These are phyloP conservation scores for Indicator maculatus DNA, from an alignment of 2,113 vertebrate genomes.

Conservation along the genomic window DNA sequence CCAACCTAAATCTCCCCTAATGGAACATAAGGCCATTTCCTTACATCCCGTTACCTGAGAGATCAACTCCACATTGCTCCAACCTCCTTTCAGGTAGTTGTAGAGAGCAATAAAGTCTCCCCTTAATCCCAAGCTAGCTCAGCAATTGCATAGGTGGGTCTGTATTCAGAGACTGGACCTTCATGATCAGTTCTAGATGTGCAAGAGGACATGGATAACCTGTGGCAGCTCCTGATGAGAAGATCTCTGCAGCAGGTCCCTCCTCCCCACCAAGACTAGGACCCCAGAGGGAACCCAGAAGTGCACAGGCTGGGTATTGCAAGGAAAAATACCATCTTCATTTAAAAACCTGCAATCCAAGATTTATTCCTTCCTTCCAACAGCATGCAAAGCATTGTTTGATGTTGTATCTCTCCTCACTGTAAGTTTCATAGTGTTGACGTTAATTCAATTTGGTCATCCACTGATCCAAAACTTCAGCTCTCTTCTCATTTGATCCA, in stretches of 20 bases:
- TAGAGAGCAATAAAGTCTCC: no score
- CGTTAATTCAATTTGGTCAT: not conserved
- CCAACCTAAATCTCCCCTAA: no score
- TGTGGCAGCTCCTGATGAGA: not conserved
- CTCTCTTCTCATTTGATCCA: not conserved
- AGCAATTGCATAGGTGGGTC: not conserved
- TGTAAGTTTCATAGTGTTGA: not conserved
- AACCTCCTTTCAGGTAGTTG: no score
- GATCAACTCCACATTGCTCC: no score
- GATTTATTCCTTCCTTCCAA: not conserved
- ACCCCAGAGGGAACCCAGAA: not conserved
- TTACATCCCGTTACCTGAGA: no score
- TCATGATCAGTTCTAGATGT: not conserved
- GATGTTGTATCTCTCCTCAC: not conserved
- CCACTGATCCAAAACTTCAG: not conserved
- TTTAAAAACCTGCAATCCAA: not conserved
- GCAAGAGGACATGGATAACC: not conserved
- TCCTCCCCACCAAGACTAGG: not conserved
- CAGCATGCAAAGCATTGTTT: not conserved
- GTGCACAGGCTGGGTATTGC: not conserved
- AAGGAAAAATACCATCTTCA: not conserved
- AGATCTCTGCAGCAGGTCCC: not conserved
- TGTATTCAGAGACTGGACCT: not conserved
- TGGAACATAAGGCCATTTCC: no score
- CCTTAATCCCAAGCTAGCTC: not conserved